Evolutionary conservation across 1,140 invertebrate species (phyloP).

Genomic region (Cherax quadricarinatus): DNA sequence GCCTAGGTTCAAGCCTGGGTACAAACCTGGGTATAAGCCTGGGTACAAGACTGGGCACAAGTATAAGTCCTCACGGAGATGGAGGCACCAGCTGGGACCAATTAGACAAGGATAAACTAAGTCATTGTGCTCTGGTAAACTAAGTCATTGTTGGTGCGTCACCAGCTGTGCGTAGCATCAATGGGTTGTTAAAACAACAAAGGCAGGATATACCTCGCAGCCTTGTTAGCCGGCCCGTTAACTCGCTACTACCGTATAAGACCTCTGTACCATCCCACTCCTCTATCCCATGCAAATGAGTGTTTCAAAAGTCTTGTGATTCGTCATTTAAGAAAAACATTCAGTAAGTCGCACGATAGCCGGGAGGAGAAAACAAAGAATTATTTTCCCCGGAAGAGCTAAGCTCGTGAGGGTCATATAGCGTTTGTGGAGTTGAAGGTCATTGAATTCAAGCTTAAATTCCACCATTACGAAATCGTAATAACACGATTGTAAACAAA

Average conservation of each 20-base stretch:
- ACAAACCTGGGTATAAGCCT: no score
- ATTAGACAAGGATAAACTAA: slow-evolving; percentile 6
- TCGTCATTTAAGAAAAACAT: neutral
- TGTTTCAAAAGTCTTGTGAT: neutral
- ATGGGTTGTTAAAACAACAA: slow-evolving; percentile 12
- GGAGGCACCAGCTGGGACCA: neutral
- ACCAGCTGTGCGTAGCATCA: neutral
- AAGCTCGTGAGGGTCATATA: no score
- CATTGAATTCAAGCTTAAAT: no score
- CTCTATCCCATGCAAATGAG: neutral
- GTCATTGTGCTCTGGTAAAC: neutral
- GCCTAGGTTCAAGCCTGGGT: no score
- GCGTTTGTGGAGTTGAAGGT: no score
- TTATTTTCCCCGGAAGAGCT: no score
- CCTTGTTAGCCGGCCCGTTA: neutral
- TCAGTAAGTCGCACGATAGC: no score
- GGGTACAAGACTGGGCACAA: no score
- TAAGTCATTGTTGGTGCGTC: slow-evolving; percentile 14
- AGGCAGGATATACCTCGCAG: neutral
- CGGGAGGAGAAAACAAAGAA: no score
- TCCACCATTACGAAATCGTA: no score
- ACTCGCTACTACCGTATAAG: neutral
- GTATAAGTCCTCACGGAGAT: neutral
- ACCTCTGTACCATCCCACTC: neutral
- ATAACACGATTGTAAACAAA: no score